Evolutionary conservation across 2,888 invertebrate species (phyloP).

Genomic region (Philaethria dido): DNA sequence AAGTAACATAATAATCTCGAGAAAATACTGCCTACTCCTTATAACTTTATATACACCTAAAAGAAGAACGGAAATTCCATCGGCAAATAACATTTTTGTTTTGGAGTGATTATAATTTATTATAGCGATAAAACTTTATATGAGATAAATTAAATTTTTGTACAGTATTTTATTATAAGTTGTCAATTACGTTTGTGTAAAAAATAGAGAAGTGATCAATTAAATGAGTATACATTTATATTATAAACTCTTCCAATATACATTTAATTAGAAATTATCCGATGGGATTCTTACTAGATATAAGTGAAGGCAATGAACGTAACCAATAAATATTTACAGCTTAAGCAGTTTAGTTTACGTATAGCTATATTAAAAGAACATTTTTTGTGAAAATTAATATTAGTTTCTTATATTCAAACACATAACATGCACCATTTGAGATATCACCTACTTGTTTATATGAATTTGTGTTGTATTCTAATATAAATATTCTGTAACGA

Average conservation of each 20-base stretch:
- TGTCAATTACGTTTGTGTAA: not conserved
- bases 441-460: no score
- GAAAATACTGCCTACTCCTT: conserved; percentile 33
- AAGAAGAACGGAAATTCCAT: conserved; percentile 23
- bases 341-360: not conserved
- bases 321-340: not conserved
- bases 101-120: conserved; percentile 9
- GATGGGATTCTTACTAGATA: not conserved
- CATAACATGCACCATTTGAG: no score
- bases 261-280: not conserved
- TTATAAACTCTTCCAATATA: not conserved
- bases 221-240: not conserved
- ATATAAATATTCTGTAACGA: no score
- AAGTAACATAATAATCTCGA: conserved; percentile 43
- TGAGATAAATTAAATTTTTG: conserved; percentile 3
- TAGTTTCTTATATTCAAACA: no score
- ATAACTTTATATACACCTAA: conserved; percentile 24
- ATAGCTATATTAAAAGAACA: not conserved
- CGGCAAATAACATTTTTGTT: not conserved
- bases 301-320: not conserved
- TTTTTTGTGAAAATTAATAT: no score
- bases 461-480: no score
- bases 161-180: not conserved
- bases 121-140: conserved; percentile 7
- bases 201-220: not conserved